Evolutionary conservation across 2,113 vertebrate genomes (phyloP).

Genomic region (Tringa solitaria): DNA sequence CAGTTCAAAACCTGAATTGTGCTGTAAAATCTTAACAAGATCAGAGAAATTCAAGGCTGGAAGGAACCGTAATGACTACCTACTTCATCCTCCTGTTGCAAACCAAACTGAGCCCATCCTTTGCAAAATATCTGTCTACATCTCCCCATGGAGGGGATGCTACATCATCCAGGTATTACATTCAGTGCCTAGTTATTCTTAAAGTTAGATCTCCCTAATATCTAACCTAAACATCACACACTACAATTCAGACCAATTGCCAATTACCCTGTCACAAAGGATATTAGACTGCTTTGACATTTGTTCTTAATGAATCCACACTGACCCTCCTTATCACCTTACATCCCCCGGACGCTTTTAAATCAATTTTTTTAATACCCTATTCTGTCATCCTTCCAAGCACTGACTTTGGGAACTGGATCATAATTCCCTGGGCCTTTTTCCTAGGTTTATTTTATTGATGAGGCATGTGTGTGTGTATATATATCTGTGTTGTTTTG

Average conservation of each 20-base stretch:
- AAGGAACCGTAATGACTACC: not conserved
- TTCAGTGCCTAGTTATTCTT: not conserved
- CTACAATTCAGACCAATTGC: conserved; percentile 33
- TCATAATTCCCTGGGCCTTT: not conserved
- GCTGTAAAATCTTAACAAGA: not conserved
- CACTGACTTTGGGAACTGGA: not conserved
- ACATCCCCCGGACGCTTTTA: conserved; percentile 13
- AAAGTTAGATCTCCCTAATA: not conserved
- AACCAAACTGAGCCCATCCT: not conserved
- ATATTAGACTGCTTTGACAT: conserved; percentile 47
- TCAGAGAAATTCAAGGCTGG: not conserved
- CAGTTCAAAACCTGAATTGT: not conserved
- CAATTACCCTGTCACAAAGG: conserved; percentile 42
- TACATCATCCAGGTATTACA: not conserved
- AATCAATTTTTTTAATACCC: conserved; percentile 14
- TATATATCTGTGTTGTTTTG: not conserved
- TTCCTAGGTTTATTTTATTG: not conserved
- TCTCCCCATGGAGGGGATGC: not conserved
- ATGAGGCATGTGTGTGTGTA: accelerated
- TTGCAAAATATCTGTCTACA: not conserved
- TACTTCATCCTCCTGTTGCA: not conserved
- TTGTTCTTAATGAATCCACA: conserved; percentile 56
- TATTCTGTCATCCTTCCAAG: conserved; percentile 4
- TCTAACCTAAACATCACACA: not conserved
- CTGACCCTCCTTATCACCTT: conserved; percentile 49